A percentile compares a stretch with the other conserved stretches of the same genome.
These are phyloP conservation scores for Argya squamiceps DNA, from an alignment of 2,797 vertebrate genomes.

Conservation along the genomic window DNA sequence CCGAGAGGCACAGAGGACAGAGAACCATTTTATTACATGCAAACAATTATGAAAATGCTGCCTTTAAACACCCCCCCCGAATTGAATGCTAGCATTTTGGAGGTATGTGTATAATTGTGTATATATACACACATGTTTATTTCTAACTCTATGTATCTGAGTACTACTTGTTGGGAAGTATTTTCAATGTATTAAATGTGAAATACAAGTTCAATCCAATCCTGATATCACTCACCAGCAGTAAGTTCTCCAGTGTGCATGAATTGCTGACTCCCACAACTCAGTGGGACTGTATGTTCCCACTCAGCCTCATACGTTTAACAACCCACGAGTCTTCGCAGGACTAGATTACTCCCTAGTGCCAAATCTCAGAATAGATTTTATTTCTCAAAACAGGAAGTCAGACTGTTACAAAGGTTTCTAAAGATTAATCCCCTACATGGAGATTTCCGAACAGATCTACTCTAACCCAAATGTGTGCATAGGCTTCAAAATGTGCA, in stretches of 20 bases:
- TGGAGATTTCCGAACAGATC: neutral
- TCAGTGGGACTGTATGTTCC: neutral
- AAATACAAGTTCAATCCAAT: neutral
- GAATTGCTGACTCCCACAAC: neutral
- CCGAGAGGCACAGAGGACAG: neutral
- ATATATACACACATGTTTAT: fast-evolving
- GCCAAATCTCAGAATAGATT: neutral
- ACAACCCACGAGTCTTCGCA: neutral
- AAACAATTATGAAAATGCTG: neutral
- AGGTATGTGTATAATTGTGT: neutral
- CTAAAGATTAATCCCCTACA: neutral
- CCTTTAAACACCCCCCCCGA: neutral
- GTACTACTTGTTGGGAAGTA: fast-evolving
- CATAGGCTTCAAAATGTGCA: neutral
- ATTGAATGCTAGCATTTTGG: neutral
- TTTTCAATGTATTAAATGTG: neutral
- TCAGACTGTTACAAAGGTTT: neutral
- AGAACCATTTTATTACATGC: neutral
- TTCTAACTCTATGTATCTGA: neutral
- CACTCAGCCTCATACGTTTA: neutral
- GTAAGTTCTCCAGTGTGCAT: neutral
- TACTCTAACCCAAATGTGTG: neutral
- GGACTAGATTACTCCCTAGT: neutral
- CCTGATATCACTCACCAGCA: neutral
- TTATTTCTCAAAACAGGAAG: neutral